phyloP scores from a whole-genome alignment of 2,888 invertebrate genomes.

The Cacoxenus indagator region DNA sequence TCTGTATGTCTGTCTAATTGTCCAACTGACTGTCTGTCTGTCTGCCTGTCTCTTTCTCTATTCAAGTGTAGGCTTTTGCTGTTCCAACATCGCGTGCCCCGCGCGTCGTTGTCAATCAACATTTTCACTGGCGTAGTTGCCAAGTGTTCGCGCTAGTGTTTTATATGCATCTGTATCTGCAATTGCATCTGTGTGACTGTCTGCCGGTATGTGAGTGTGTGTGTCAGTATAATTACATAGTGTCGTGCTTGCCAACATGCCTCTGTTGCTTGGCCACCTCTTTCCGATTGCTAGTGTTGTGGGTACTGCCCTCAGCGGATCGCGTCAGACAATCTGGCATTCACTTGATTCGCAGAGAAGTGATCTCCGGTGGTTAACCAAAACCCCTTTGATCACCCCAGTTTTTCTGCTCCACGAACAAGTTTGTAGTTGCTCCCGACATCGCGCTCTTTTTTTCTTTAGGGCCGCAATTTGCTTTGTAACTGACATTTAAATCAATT shows the following conservation, averaged over 20 bases:
- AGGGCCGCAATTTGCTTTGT: neutral
- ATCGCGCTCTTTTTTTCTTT: neutral
- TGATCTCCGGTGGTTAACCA: slow-evolving; percentile 43
- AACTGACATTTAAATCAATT: slow-evolving; percentile 5
- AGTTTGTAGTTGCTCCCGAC: neutral
- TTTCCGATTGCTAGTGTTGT: slow-evolving; percentile 21
- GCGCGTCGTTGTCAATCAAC: neutral
- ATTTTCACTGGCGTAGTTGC: neutral
- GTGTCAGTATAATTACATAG: neutral
- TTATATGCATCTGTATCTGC: neutral
- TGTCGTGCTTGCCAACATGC: neutral
- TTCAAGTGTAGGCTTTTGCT: neutral
- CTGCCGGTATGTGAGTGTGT: neutral
- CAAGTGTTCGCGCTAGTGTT: neutral
- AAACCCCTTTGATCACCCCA: no score
- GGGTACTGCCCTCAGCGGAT: slow-evolving; percentile 45
- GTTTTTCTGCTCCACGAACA: no score
- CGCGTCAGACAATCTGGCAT: slow-evolving; percentile 61
- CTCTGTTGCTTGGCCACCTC: neutral
- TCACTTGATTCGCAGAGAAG: slow-evolving; percentile 56
- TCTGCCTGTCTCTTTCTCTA: neutral
- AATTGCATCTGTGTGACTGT: neutral
- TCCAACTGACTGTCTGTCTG: neutral
- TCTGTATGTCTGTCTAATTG: slow-evolving; percentile 2
- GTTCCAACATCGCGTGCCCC: neutral